phyloP scores from a whole-genome alignment of 2,797 vertebrate genomes.

The Micropoecilia bifurca region DNA sequence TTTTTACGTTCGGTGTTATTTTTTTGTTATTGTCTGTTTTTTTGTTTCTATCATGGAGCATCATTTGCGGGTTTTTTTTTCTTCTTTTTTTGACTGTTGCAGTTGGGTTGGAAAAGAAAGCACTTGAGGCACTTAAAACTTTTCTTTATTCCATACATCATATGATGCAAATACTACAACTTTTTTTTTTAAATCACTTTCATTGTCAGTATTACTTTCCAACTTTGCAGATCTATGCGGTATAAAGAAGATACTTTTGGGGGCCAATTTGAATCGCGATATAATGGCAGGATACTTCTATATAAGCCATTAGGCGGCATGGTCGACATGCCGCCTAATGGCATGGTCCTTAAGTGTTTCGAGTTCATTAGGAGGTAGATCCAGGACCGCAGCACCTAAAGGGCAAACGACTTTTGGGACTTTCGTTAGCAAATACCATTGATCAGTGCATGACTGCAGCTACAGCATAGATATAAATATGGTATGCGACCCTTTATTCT shows the following conservation, averaged over 20 bases:
- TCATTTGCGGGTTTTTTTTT: conserved; percentile 47
- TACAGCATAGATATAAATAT: conserved; percentile 20
- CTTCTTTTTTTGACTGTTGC: conserved; percentile 40
- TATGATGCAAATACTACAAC: conserved; percentile 41
- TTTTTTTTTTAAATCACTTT: conserved; percentile 26
- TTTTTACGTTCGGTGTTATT: conserved; percentile 50
- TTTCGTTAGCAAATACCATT: conserved; percentile 21
- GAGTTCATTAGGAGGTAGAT: conserved; percentile 26
- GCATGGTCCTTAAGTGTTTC: conserved; percentile 53
- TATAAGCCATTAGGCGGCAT: conserved; percentile 69
- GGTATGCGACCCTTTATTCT: conserved; percentile 62
- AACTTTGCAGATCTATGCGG: conserved; percentile 46
- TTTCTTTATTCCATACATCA: conserved; percentile 49
- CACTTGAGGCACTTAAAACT: conserved; percentile 68
- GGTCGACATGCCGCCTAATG: conserved; percentile 29
- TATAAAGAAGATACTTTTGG: conserved; percentile 68
- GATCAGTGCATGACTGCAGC: conserved; percentile 29
- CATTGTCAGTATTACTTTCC: conserved; percentile 75
- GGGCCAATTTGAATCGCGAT: conserved; percentile 66
- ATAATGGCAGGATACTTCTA: conserved; percentile 38
- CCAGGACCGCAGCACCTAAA: conserved; percentile 18
- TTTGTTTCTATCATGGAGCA: conserved; percentile 44
- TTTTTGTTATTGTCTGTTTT: conserved; percentile 39
- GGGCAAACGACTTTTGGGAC: conserved; percentile 20
- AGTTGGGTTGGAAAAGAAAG: conserved; percentile 45